Evolutionary conservation across 2,797 vertebrate genomes (phyloP).

Genomic region (Tauraco hartlaubi): DNA sequence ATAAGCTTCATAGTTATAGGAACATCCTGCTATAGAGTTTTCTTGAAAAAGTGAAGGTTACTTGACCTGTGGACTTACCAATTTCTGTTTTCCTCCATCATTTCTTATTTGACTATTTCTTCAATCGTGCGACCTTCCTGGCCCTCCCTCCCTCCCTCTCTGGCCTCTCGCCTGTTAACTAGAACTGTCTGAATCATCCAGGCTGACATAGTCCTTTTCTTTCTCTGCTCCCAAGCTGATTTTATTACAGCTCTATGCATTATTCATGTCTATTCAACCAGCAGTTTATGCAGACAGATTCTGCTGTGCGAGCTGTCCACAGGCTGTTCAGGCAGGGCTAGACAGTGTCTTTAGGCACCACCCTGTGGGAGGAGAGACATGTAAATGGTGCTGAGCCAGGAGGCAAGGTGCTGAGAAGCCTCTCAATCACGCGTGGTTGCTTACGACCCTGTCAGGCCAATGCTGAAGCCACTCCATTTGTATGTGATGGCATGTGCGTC

Average conservation of each 20-base stretch:
- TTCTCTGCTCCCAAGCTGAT: not conserved
- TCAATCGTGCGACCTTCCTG: not conserved
- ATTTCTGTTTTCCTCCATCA: not conserved
- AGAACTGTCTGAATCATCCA: not conserved
- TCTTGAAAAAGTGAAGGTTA: not conserved
- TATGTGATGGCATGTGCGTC: accelerated
- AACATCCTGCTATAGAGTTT: not conserved
- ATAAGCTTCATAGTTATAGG: not conserved
- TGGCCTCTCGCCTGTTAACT: not conserved
- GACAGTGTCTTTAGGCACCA: not conserved
- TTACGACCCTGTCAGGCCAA: not conserved
- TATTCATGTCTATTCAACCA: constrained; percentile 9
- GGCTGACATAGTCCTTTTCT: not conserved
- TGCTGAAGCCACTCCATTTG: not conserved
- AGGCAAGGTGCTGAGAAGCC: not conserved
- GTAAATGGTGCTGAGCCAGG: not conserved
- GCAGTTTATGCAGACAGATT: not conserved
- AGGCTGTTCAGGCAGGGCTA: not conserved
- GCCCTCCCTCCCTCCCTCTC: not conserved
- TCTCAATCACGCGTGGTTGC: accelerated
- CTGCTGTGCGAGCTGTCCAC: not conserved
- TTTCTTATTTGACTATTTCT: not conserved
- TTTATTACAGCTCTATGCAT: not conserved
- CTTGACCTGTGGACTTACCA: not conserved
- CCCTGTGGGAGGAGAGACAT: not conserved